Conservation (phyloP, 2,888 invertebrate genomes). For the Tholera decimalis region DNA sequence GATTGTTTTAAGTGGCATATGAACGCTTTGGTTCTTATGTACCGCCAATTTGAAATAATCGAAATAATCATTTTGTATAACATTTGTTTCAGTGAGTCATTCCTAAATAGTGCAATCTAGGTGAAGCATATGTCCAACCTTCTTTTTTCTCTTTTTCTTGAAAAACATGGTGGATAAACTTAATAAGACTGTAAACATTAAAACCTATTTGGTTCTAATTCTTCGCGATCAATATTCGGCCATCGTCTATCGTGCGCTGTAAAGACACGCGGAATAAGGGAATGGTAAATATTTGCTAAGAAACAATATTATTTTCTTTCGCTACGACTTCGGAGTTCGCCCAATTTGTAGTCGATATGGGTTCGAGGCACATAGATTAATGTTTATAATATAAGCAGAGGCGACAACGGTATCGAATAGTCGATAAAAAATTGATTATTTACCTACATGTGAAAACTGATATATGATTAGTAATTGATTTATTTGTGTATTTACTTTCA, state of each 20-base stretch:
- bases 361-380: slow-evolving; percentile 79
- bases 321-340: slow-evolving; percentile 76
- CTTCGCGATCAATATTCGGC: slow-evolving; percentile 67
- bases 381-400: slow-evolving; percentile 63
- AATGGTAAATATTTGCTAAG: slow-evolving; percentile 89
- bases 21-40: slow-evolving; percentile 23
- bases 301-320: slow-evolving; percentile 90
- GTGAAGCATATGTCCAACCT: too few species aligned
- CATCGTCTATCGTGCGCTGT: slow-evolving; percentile 65
- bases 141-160: too few species aligned
- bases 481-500: slow-evolving; percentile 26
- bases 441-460: background rate
- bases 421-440: too few species aligned
- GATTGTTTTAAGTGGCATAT: slow-evolving; percentile 52
- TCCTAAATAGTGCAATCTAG: too few species aligned
- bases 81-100: too few species aligned
- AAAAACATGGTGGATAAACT: too few species aligned
- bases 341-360: slow-evolving; percentile 90
- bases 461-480: slow-evolving; percentile 47
- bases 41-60: slow-evolving; percentile 40
- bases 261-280: slow-evolving; percentile 83
- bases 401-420: too few species aligned
- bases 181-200: slow-evolving; percentile 49
- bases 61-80: too few species aligned
- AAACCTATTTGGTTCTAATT: slow-evolving; percentile 58